Base-by-base conservation (phyloP, 2,113 vertebrate genomes). In the Carassius auratus region DNA sequence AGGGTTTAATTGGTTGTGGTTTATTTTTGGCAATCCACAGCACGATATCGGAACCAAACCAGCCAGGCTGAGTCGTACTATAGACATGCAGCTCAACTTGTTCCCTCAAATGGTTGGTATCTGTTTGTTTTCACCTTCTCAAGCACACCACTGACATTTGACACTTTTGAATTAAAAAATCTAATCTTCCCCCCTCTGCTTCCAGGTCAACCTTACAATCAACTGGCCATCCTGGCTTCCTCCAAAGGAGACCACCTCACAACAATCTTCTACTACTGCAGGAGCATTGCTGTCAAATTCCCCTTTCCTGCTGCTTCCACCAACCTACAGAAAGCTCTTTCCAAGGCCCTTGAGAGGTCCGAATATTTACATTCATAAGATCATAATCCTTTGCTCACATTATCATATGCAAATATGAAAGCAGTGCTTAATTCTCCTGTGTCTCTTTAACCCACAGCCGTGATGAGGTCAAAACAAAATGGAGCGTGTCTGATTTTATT, bases 211-310 rank as follows among this genome's bases (percentile, higher is more conserved):
- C 98, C 98, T 73, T 99, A 99, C 91, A 99, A 99, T 94, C 98
- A 99, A 93, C 95, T 99, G 95, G 98, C 98, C 92, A 99, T 99
- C 92, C 91, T 99, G 93, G 98, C 98, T 90, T 99, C 98, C 85
- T 99, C 98, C 82, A 99, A 99, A 94, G 98, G 98, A 94, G 98
- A 99, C 91, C 98, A 99, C 92, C 96, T 99, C 91, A 99, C 97
- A 92, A 99, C 98, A 87, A 99, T 99, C 95, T 99, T 99, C 96
- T 99, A 99, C 96, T 99, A 99, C 96, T 99, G 98, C 95, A 97
- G 98, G 95, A 99, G 98, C 95, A 99, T 99, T 80, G 98, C 98
- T 79, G 98, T 99, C 92, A 99, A 99, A 92, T 99, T 99, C 91
- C 98, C 98, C 84, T 99, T 99, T 94, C 98, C 98, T 90, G 98